Conservation (phyloP, 1,140 invertebrate genomes). For the Nylanderia fulva region DNA sequence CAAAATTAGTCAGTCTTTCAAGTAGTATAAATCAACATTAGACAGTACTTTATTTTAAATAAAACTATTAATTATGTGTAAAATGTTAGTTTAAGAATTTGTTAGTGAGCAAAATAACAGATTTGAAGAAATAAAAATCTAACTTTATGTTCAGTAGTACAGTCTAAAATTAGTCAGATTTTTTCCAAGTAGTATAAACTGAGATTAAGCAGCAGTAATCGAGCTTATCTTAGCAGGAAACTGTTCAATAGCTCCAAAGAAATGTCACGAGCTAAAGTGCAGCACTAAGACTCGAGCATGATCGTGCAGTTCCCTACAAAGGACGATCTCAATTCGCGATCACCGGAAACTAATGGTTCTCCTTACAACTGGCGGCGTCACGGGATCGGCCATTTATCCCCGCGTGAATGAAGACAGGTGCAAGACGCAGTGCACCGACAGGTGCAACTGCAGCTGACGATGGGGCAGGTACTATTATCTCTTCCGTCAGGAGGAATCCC, state of each 20-base stretch:
- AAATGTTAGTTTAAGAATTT: neutral
- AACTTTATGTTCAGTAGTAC: neutral
- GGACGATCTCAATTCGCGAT: constrained; percentile 76
- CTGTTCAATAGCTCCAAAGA: constrained; percentile 27
- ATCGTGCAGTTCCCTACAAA: constrained; percentile 65
- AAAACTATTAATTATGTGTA: neutral
- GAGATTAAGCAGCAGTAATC: constrained; percentile 10
- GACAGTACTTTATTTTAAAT: too few species aligned
- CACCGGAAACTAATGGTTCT: constrained; percentile 66
- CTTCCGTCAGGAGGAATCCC: constrained; percentile 72
- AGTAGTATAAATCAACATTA: too few species aligned
- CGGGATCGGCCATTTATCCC: constrained; percentile 52
- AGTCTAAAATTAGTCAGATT: neutral
- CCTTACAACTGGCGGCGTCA: constrained; percentile 40
- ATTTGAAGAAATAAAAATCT: constrained; percentile 1
- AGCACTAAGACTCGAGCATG: constrained; percentile 39
- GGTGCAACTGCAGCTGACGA: constrained; percentile 44
- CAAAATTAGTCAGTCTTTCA: too few species aligned
- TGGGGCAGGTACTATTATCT: constrained; percentile 76
- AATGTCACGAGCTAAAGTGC: constrained; percentile 34
- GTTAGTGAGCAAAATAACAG: neutral
- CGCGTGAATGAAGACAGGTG: constrained; percentile 50
- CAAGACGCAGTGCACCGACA: constrained; percentile 52
- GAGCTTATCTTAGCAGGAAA: constrained; percentile 21
- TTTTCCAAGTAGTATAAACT: neutral